Evolutionary conservation across 2,888 invertebrate species (phyloP).

Genomic region (Xanthia icteritia): DNA sequence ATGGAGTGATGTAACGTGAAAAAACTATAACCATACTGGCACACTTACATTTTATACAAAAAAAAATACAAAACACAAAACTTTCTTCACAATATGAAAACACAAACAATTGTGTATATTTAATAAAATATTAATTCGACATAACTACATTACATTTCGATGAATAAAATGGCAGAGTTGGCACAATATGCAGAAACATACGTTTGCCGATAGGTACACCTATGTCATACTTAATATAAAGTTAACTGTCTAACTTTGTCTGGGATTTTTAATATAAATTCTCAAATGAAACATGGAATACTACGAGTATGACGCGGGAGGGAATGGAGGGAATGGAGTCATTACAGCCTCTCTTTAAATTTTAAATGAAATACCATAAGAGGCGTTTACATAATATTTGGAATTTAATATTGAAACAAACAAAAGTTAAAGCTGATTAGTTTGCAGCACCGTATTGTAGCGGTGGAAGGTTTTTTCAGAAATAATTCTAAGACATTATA

Average conservation of each 20-base stretch:
- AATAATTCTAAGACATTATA: background rate
- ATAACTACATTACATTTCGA: conserved; percentile 3
- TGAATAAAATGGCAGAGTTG: conserved; percentile 1
- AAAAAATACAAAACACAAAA: background rate
- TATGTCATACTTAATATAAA: conserved; percentile 32
- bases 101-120: background rate
- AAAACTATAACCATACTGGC: background rate
- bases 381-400: conserved; percentile 40
- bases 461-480: background rate
- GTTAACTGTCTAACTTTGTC: conserved; percentile 46
- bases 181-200: background rate
- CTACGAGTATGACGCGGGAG: conserved; percentile 7
- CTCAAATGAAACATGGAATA: conserved; percentile 53
- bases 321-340: conserved; percentile 35
- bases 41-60: background rate
- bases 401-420: conserved; percentile 36
- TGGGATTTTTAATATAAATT: conserved; percentile 61
- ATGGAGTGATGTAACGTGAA: background rate
- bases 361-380: conserved; percentile 52
- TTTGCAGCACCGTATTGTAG: background rate
- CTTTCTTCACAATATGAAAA: background rate
- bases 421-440: conserved; percentile 20
- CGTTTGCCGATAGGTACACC: conserved; percentile 23
- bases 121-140: conserved; percentile 19
- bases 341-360: conserved; percentile 46